These are phyloP conservation scores for Hirundichthys speculiger DNA, from an alignment of 2,113 vertebrate genomes.

Conservation along the genomic window DNA sequence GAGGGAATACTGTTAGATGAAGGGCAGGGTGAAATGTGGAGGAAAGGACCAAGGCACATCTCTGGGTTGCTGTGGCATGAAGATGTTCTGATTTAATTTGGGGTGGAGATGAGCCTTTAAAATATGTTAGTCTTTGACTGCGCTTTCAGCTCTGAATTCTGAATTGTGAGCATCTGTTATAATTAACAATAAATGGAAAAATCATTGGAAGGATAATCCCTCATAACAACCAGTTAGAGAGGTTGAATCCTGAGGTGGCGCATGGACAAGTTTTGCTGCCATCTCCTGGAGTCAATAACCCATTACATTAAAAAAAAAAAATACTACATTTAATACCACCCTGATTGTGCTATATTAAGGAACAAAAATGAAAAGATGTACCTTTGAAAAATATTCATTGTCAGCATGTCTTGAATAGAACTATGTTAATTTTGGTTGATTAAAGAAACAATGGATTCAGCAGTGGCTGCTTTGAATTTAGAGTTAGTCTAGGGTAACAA, in stretches of 20 bases:
- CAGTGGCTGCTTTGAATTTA: not conserved
- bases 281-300: slow-evolving; percentile 51
- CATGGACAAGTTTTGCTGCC: slow-evolving; percentile 55
- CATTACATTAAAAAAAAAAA: slow-evolving; percentile 18
- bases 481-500: not conserved
- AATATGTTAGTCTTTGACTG: not conserved
- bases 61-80: too few species aligned
- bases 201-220: not conserved
- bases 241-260: not conserved
- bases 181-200: too few species aligned
- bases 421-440: not conserved
- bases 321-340: not conserved
- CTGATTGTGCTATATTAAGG: slow-evolving; percentile 1
- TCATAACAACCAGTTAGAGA: not conserved
- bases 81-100: not conserved
- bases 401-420: not conserved
- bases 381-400: not conserved
- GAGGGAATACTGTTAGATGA: not conserved
- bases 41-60: too few species aligned
- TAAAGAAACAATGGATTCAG: not conserved
- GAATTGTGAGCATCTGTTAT: too few species aligned
- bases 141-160: too few species aligned
- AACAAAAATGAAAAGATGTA: not conserved
- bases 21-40: not conserved
- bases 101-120: not conserved